Evolutionary conservation across 2,797 vertebrate genomes (phyloP).

Genomic region (Diglossa cyanea): DNA sequence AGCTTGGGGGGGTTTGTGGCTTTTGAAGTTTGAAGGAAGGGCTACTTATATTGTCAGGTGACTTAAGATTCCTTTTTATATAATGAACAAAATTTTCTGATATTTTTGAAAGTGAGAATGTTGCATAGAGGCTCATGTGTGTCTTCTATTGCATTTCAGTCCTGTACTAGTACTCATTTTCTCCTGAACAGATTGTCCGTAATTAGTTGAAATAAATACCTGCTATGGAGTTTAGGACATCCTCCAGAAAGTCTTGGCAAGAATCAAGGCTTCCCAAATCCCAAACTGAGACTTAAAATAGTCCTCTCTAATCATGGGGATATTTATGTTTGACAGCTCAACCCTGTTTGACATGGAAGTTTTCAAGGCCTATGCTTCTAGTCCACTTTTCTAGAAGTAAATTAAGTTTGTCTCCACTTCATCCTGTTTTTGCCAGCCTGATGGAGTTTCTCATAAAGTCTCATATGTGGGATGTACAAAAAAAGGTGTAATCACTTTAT

Average conservation of each 20-base stretch:
- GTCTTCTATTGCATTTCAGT: background rate
- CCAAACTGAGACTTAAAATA: background rate
- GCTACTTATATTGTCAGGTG: background rate
- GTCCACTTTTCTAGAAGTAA: background rate
- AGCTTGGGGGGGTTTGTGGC: background rate
- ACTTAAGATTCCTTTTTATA: background rate
- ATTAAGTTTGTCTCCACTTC: background rate
- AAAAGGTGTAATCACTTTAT: background rate
- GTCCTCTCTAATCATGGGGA: background rate
- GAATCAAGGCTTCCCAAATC: background rate
- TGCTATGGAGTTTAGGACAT: conserved; percentile 17
- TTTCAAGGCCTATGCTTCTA: background rate
- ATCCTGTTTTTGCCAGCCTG: background rate
- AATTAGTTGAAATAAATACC: conserved; percentile 50
- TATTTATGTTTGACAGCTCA: conserved; percentile 1
- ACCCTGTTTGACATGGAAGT: background rate
- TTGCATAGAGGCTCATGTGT: background rate
- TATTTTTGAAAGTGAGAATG: background rate
- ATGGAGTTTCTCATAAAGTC: fast-evolving
- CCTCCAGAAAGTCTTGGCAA: conserved; percentile 35
- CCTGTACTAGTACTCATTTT: background rate
- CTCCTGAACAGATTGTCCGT: conserved; percentile 40
- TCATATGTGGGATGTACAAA: background rate
- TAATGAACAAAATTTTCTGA: background rate
- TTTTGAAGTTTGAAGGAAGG: background rate